Base-by-base conservation (phyloP, 2,888 invertebrate genomes). In the Camptogramma bilineatum region DNA sequence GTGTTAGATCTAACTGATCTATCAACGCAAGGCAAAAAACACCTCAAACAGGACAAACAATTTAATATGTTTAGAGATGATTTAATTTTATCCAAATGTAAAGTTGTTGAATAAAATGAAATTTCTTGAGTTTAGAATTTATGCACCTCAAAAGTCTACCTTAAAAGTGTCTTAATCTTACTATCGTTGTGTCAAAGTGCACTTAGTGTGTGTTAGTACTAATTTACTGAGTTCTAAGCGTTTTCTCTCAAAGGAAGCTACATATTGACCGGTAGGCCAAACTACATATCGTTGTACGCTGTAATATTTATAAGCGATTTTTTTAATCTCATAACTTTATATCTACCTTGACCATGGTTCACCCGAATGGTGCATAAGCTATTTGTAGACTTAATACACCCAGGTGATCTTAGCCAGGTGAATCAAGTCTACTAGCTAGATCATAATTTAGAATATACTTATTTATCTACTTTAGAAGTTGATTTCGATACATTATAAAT, bases 121-220 rank as follows among this genome's bases (percentile, higher is more conserved):
- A n/a, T n/a, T n/a, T n/a, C n/a, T n/a, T n/a, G n/a, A n/a, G n/a
- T n/a, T n/a, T n/a, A n/a, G n/a, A 21, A 21, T 21, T 2, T 28
- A 28, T 2, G 28, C 7, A 39, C 13, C 34, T 39, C 34, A 39
- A 39, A n/a, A 39, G 34, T 3, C 13, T 39, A 39, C 34, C 13
- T 39, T 39, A 39, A 34, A 39, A 39, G 42, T 58, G 58, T 59
- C 63, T 66, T 68, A 67, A 50, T 69, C 73, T 79, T 69, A 71
- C 76, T 74, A 78, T 81, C 80, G 82, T 84, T 82, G 82, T 70
- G 72, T 62, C 70, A 78, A 73, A 83, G 83, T 82, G 83, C 83
- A 83, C 83, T 84, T 74, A 66, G 57, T 52, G 57, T 63, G 64
- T 66, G 66, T 60, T 66, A 28, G 28, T 28, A 57, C 66, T 68